Percentiles rank a stretch among this genome's conserved stretches.
These are phyloP conservation scores for Gibbula magus DNA, from an alignment of 2,888 invertebrate genomes.

Conservation along the genomic window DNA sequence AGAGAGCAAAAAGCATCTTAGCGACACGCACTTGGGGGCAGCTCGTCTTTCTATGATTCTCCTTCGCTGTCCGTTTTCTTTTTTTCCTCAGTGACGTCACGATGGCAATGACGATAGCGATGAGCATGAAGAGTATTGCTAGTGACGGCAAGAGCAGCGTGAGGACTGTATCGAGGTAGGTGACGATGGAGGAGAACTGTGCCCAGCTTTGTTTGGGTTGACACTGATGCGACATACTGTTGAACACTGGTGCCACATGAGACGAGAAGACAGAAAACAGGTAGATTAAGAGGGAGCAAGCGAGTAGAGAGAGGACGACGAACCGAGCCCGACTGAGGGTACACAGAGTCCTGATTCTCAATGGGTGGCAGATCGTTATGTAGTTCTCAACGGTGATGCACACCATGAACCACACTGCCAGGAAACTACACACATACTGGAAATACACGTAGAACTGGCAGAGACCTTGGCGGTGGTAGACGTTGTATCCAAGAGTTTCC, in stretches of 20 bases:
- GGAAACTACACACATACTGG: conserved; percentile 48
- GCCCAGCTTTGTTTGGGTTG: conserved; percentile 10
- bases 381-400: conserved; percentile 52
- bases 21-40: conserved; percentile 45
- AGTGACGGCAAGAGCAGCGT: conserved; percentile 42
- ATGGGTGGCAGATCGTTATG: conserved; percentile 49
- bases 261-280: conserved; percentile 5
- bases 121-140: conserved; percentile 36
- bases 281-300: conserved; percentile 20
- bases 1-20: conserved; percentile 46
- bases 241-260: background rate
- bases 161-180: conserved; percentile 42
- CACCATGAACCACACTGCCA: conserved; percentile 53
- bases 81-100: conserved; percentile 26
- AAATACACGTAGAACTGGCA: conserved; percentile 44
- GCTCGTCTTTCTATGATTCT: conserved; percentile 21
- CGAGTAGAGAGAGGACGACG: conserved; percentile 30
- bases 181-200: conserved; percentile 29
- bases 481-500: conserved; percentile 44
- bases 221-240: conserved; percentile 8
- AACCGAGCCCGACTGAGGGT: conserved; percentile 39
- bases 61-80: conserved; percentile 22
- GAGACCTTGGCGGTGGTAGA: conserved; percentile 42
- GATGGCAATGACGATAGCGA: conserved; percentile 37
- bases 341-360: conserved; percentile 40